Conservation (phyloP, 37 sponge, comb jelly and placozoan genomes). For the Aphrocallistes beatrix region DNA sequence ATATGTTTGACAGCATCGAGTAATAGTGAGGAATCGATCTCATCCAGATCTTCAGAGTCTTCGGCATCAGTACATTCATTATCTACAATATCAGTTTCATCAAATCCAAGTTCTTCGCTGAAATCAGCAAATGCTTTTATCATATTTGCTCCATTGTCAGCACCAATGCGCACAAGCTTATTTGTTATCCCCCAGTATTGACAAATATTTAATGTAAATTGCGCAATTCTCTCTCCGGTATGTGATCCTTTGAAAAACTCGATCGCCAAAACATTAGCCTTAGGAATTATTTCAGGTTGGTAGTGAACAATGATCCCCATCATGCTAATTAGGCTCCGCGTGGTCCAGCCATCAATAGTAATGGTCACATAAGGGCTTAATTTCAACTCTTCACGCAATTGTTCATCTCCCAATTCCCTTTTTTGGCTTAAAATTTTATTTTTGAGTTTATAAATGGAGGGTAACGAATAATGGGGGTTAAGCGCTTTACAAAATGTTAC, state of each 20-base stretch:
- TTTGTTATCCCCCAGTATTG: not conserved
- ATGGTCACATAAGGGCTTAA: not conserved
- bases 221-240: not conserved
- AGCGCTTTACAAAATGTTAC: not conserved
- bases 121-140: not conserved
- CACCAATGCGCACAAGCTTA: not conserved
- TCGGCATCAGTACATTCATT: not conserved
- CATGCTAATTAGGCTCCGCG: not conserved
- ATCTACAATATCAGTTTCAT: not conserved
- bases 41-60: not conserved
- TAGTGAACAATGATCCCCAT: conserved; percentile 15
- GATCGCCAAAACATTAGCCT: not conserved
- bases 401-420: not conserved
- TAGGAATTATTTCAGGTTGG: not conserved
- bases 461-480: not conserved
- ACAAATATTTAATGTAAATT: not conserved
- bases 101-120: not conserved
- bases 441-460: not conserved
- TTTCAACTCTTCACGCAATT: not conserved
- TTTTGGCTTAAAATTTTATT: not conserved
- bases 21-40: not conserved
- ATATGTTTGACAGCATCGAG: not conserved
- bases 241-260: not conserved
- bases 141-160: not conserved
- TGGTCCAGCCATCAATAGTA: not conserved